These are phyloP conservation scores for Chamaea fasciata DNA, from an alignment of 2,113 vertebrate genomes.

Conservation along the genomic window DNA sequence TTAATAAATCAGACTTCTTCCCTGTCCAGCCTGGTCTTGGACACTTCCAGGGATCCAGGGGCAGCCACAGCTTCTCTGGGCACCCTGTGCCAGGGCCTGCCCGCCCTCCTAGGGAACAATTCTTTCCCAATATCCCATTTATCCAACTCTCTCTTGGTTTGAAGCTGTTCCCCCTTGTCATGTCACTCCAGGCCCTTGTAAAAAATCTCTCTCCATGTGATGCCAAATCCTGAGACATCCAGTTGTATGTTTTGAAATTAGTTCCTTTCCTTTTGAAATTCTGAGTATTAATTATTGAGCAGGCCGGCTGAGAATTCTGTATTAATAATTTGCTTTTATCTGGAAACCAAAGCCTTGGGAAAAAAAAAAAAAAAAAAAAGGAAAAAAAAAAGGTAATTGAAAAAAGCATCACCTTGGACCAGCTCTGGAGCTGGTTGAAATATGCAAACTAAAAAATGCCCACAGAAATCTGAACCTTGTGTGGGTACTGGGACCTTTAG, in stretches of 20 bases:
- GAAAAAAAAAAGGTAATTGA: background rate
- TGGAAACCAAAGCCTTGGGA: background rate
- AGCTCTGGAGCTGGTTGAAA: background rate
- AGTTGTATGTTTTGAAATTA: background rate
- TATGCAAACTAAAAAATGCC: background rate
- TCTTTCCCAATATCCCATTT: background rate
- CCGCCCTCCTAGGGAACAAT: accelerated
- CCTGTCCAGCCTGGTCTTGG: background rate
- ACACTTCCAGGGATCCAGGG: background rate
- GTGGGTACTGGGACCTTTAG: background rate
- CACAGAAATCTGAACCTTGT: background rate
- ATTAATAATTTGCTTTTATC: background rate
- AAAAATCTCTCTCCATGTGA: background rate
- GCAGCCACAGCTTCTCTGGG: background rate
- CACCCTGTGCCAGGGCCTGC: background rate
- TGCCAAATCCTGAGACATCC: background rate
- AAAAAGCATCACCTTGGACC: background rate
- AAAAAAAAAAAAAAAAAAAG: background rate
- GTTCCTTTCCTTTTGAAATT: background rate
- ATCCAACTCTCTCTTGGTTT: background rate
- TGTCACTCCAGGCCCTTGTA: background rate
- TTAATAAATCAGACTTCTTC: background rate
- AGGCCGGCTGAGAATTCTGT: background rate
- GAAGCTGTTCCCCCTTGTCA: background rate
- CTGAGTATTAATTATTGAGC: background rate